Evolutionary conservation across 2,888 invertebrate species (phyloP).

Genomic region (Macrophya annulata): DNA sequence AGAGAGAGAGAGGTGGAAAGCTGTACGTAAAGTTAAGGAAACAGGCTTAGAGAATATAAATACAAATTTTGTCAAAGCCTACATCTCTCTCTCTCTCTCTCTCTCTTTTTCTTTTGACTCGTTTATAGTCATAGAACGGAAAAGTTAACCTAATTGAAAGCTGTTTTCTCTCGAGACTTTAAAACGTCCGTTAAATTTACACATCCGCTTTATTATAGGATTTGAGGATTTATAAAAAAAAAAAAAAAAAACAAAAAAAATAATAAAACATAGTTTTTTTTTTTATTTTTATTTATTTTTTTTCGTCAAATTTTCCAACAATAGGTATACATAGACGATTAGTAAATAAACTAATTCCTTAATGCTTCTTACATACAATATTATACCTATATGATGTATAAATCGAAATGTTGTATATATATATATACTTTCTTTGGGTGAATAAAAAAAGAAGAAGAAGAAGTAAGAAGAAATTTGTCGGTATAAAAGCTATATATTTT

Average conservation of each 20-base stretch:
- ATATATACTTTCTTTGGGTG: neutral
- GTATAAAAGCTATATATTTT: constrained; percentile 4
- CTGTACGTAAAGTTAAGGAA: constrained; percentile 8
- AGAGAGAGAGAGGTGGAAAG: too few species aligned
- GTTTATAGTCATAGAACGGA: constrained; percentile 26
- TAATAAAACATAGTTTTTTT: too few species aligned
- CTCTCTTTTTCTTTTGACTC: neutral
- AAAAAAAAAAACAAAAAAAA: neutral
- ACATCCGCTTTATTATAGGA: neutral
- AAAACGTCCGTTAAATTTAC: neutral
- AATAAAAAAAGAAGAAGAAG: neutral
- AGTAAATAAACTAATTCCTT: too few species aligned
- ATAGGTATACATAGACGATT: too few species aligned
- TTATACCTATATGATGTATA: too few species aligned
- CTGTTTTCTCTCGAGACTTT: neutral
- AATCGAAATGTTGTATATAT: too few species aligned
- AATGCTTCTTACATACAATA: too few species aligned
- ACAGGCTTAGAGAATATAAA: constrained; percentile 31
- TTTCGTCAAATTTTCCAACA: too few species aligned
- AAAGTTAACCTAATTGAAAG: constrained; percentile 32
- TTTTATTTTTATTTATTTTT: neutral
- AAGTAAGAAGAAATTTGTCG: constrained; percentile 7
- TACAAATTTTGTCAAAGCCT: constrained; percentile 43
- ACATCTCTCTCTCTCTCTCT: neutral
- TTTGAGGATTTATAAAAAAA: neutral